Percentiles rank a stretch among this genome's conserved stretches.
phyloP scores from a whole-genome alignment of 2,888 invertebrate genomes.

The Lasioglossum oenotherae region DNA sequence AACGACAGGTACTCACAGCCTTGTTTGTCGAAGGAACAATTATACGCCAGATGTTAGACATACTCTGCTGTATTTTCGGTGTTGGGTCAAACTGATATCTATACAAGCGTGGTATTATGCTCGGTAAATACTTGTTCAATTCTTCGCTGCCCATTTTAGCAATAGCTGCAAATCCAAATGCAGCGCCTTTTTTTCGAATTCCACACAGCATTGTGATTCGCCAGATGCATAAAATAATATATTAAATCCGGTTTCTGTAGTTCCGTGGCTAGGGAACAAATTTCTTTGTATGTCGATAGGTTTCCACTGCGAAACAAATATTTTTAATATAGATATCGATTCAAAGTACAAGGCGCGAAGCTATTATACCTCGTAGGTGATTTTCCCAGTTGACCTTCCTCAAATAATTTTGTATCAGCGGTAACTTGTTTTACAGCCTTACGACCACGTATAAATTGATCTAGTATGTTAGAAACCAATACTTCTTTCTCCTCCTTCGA shows the following conservation, averaged over 20 bases:
- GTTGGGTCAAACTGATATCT: constrained; percentile 97
- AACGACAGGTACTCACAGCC: constrained; percentile 86
- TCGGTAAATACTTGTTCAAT: constrained; percentile 92
- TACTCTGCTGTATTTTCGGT: constrained; percentile 95
- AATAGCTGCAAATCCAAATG: constrained; percentile 95
- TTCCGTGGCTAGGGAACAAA: constrained; percentile 96
- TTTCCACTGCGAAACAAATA: constrained; percentile 88
- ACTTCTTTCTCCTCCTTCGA: constrained; percentile 89
- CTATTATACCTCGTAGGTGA: constrained; percentile 91
- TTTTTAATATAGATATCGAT: not conserved
- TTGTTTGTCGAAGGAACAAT: constrained; percentile 94
- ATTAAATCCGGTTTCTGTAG: constrained; percentile 97
- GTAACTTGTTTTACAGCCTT: constrained; percentile 90
- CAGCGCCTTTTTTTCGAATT: constrained; percentile 97
- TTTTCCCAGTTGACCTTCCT: constrained; percentile 94
- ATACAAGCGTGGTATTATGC: constrained; percentile 94
- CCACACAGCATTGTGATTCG: constrained; percentile 97
- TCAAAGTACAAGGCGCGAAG: not conserved
- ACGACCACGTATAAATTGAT: constrained; percentile 93
- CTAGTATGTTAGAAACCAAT: constrained; percentile 91
- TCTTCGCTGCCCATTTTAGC: constrained; percentile 93
- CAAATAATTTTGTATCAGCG: constrained; percentile 93
- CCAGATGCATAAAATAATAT: constrained; percentile 98
- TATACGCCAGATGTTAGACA: constrained; percentile 97
- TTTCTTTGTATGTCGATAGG: constrained; percentile 96